Evolutionary conservation across 2,888 invertebrate species (phyloP).

Genomic region (Eupithecia exiguata): DNA sequence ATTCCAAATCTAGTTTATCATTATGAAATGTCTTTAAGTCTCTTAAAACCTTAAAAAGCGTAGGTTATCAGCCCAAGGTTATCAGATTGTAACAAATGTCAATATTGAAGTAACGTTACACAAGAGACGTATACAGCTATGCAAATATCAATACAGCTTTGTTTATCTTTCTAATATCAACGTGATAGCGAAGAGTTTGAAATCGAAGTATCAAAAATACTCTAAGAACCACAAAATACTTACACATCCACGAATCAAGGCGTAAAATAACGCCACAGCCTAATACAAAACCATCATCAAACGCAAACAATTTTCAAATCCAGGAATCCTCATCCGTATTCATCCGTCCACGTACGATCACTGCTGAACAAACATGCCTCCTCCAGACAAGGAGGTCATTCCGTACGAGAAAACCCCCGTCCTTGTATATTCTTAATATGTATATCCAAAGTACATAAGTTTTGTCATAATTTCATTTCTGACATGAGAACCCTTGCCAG

Average conservation of each 20-base stretch:
- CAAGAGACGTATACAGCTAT: conserved; percentile 15
- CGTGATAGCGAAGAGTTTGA: background rate
- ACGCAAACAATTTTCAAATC: background rate
- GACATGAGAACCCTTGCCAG: background rate
- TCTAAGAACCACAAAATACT: background rate
- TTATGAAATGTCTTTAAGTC: background rate
- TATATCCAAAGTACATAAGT: no score
- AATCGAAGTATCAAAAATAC: background rate
- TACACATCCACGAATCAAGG: background rate
- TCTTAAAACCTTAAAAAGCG: background rate
- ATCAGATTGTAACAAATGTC: conserved; percentile 22
- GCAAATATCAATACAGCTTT: conserved; percentile 19
- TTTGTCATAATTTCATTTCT: background rate
- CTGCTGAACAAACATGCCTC: background rate
- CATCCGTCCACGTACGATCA: no score
- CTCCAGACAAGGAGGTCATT: background rate
- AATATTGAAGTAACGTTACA: conserved; percentile 26
- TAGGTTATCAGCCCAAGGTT: conserved; percentile 29
- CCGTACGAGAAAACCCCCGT: background rate
- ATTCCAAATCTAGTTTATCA: background rate
- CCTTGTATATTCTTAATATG: no score
- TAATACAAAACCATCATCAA: background rate
- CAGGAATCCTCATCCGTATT: no score
- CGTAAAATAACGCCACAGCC: background rate
- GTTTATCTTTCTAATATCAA: conserved; percentile 23